These are phyloP conservation scores for Cygnus olor DNA, from an alignment of 2,797 vertebrate genomes.

Conservation along the genomic window DNA sequence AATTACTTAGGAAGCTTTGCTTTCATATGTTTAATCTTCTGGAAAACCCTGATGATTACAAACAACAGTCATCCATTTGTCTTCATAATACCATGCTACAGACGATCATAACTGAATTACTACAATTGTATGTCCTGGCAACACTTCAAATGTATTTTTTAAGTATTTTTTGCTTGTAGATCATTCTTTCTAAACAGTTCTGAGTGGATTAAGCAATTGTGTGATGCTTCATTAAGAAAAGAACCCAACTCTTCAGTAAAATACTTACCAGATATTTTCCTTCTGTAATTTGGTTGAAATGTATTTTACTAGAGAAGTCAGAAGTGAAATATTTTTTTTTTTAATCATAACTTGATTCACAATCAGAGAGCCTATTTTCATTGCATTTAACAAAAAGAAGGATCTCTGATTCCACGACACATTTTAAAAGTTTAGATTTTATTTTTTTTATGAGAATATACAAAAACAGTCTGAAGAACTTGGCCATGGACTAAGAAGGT, in stretches of 20 bases:
- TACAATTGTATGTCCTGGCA: slow-evolving; percentile 71
- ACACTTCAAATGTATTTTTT: slow-evolving; percentile 71
- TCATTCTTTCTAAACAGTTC: slow-evolving; percentile 72
- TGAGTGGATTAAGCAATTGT: slow-evolving; percentile 77
- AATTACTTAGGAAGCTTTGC: slow-evolving; percentile 70
- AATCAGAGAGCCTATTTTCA: not conserved
- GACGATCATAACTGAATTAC: slow-evolving; percentile 71
- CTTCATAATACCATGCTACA: slow-evolving; percentile 67
- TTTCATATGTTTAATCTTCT: slow-evolving; percentile 72
- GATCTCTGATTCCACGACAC: not conserved
- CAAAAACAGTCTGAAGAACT: not conserved
- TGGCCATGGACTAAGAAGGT: not conserved
- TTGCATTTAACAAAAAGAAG: slow-evolving; percentile 10
- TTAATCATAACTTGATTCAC: not conserved
- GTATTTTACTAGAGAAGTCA: not conserved
- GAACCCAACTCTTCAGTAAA: slow-evolving; percentile 33
- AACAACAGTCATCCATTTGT: slow-evolving; percentile 72
- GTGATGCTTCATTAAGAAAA: slow-evolving; percentile 78
- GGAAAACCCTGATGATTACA: slow-evolving; percentile 68
- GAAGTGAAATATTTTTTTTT: slow-evolving; percentile 24
- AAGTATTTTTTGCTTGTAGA: slow-evolving; percentile 70
- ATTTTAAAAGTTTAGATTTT: slow-evolving; percentile 2
- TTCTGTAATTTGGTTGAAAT: slow-evolving; percentile 14
- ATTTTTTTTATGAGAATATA: not conserved
- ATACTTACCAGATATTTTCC: slow-evolving; percentile 22